A percentile compares a stretch with the other conserved stretches of the same genome.
Conservation (phyloP, 2,113 vertebrate genomes). For the Gymnobelideus leadbeateri region DNA sequence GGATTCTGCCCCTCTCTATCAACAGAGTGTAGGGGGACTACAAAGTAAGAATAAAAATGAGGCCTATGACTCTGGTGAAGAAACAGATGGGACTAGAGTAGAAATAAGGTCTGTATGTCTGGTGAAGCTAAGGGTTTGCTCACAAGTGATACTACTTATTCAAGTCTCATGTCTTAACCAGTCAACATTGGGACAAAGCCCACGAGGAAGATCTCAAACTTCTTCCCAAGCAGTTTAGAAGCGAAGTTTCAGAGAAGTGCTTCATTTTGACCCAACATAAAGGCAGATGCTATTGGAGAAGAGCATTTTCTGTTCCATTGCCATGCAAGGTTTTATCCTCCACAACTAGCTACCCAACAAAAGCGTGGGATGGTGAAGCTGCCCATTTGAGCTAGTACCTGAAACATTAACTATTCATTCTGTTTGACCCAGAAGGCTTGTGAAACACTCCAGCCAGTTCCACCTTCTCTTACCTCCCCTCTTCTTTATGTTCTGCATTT, state of each 20-base stretch:
- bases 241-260: background rate
- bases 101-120: too few species aligned
- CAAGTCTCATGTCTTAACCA: background rate
- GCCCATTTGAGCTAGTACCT: background rate
- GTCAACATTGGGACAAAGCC: background rate
- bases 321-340: background rate
- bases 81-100: too few species aligned
- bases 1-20: background rate
- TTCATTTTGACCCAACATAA: background rate
- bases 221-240: background rate
- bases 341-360: background rate
- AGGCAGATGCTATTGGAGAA: background rate
- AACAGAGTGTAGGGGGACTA: background rate
- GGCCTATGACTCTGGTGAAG: too few species aligned
- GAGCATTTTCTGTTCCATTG: background rate
- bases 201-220: background rate
- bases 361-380: background rate
- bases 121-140: background rate
- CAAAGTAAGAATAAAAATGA: background rate
- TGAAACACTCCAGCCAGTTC: background rate
- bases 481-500: background rate
- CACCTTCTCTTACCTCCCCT: background rate
- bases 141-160: too few species aligned
- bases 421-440: background rate
- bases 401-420: background rate